Percentiles rank a stretch among this genome's conserved stretches.
These are phyloP conservation scores for Galleria mellonella DNA, from an alignment of 1,140 invertebrate genomes.

Conservation along the genomic window DNA sequence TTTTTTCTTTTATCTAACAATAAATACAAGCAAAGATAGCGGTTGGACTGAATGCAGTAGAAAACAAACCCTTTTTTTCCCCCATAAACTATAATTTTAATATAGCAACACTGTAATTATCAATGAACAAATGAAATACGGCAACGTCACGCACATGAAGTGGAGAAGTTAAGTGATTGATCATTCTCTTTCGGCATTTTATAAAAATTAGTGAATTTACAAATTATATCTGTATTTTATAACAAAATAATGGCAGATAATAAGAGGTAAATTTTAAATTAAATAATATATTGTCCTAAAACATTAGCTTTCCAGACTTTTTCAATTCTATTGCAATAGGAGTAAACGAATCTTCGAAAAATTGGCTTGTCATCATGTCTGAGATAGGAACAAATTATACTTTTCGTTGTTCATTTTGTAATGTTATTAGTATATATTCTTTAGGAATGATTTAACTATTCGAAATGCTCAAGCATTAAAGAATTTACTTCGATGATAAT, in stretches of 20 bases:
- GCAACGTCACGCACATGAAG: slow-evolving; percentile 69
- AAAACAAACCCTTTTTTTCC: too few relatives aligned
- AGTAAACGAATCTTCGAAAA: slow-evolving; percentile 48
- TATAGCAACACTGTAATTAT: slow-evolving; percentile 43
- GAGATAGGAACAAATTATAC: neutral
- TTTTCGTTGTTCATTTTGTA: too few relatives aligned
- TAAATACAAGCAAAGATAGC: too few relatives aligned
- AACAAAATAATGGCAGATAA: slow-evolving; percentile 73
- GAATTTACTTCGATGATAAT: too few relatives aligned
- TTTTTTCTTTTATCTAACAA: too few relatives aligned
- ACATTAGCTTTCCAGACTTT: too few relatives aligned
- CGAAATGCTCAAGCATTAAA: too few relatives aligned
- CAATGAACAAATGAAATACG: slow-evolving; percentile 74
- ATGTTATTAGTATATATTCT: too few relatives aligned
- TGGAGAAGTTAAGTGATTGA: slow-evolving; percentile 43
- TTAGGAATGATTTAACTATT: too few relatives aligned
- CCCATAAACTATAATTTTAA: slow-evolving; percentile 3
- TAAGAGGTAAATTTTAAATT: slow-evolving; percentile 66
- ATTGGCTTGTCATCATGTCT: slow-evolving; percentile 74
- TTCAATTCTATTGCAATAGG: too few relatives aligned
- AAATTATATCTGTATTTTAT: slow-evolving; percentile 46
- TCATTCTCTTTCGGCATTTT: slow-evolving; percentile 48
- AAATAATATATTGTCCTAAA: too few relatives aligned
- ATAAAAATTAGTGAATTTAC: slow-evolving; percentile 48
- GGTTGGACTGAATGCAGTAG: too few relatives aligned